Percentiles rank a stretch among this genome's conserved stretches.
These are phyloP conservation scores for Leuciscus idus DNA, from an alignment of 2,113 vertebrate species.

Conservation along the genomic window DNA sequence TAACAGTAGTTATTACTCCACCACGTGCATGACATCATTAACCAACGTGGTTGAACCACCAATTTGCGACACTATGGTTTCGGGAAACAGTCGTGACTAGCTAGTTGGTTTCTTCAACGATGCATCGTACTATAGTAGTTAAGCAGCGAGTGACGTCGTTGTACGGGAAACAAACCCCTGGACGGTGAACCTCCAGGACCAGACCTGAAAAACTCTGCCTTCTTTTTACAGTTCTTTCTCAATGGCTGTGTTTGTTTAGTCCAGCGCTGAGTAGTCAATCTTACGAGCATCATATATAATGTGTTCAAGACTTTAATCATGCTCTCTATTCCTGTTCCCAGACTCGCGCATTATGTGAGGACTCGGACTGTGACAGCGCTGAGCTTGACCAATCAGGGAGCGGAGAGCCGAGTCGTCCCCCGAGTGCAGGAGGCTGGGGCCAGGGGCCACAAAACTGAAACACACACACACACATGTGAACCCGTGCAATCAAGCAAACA, in stretches of 20 bases:
- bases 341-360: conserved; percentile 80
- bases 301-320: background rate
- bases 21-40: no score
- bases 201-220: background rate
- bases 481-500: background rate
- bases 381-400: conserved; percentile 89
- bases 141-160: rapidly evolving
- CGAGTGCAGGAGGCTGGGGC: conserved; percentile 75
- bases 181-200: background rate
- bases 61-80: background rate
- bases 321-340: conserved; percentile 49
- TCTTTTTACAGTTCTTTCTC: background rate
- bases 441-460: conserved; percentile 53
- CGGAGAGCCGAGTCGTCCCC: conserved; percentile 78
- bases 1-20: no score
- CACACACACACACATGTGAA: conserved; percentile 52
- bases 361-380: conserved; percentile 91
- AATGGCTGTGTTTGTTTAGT: background rate
- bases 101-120: no score
- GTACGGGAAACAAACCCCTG: no score
- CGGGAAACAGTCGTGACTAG: no score
- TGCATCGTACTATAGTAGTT: background rate
- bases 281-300: background rate
- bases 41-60: background rate
- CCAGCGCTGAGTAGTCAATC: background rate